Evolutionary conservation across 2,113 vertebrate genomes (phyloP).

Genomic region (Pseudolaguvia tuberculata): DNA sequence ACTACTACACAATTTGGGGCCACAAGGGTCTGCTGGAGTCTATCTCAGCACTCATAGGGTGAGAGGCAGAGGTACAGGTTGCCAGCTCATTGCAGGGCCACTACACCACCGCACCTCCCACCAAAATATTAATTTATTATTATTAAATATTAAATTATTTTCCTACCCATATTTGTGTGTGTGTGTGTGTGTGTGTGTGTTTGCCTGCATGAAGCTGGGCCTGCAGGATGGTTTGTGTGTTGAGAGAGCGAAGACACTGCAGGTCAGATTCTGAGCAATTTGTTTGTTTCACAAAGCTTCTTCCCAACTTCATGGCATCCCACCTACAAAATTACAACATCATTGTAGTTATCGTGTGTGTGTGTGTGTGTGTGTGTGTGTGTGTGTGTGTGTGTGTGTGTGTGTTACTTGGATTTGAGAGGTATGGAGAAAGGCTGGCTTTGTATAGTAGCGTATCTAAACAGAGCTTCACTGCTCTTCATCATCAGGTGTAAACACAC

Average conservation of each 20-base stretch:
- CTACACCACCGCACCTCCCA: too few relatives aligned
- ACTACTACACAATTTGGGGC: too few relatives aligned
- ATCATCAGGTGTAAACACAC: slow-evolving; percentile 71
- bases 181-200: not conserved
- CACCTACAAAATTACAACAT: slow-evolving; percentile 52
- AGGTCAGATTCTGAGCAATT: slow-evolving; percentile 66
- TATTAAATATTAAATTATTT: too few relatives aligned
- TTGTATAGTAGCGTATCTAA: slow-evolving; percentile 65
- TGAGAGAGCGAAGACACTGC: slow-evolving; percentile 67
- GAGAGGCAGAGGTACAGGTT: too few relatives aligned
- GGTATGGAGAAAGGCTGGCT: slow-evolving; percentile 71
- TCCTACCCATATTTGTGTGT: not conserved
- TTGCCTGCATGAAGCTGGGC: slow-evolving; percentile 73
- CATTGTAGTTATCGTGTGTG: not conserved
- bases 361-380: slow-evolving; percentile 7
- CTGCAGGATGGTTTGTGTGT: slow-evolving; percentile 59
- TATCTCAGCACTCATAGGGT: too few relatives aligned
- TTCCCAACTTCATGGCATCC: slow-evolving; percentile 68
- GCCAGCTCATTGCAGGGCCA: too few relatives aligned
- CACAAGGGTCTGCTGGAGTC: too few relatives aligned
- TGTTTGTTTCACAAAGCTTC: slow-evolving; percentile 63
- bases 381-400: slow-evolving; percentile 10
- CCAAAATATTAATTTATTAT: too few relatives aligned
- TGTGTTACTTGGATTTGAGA: slow-evolving; percentile 65
- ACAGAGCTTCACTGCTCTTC: slow-evolving; percentile 65